A percentile compares a stretch with the other conserved stretches of the same genome.
These are phyloP conservation scores for Stylophora pistillata DNA, from an alignment of 64 coral and sea anemone genomes.

Conservation along the genomic window DNA sequence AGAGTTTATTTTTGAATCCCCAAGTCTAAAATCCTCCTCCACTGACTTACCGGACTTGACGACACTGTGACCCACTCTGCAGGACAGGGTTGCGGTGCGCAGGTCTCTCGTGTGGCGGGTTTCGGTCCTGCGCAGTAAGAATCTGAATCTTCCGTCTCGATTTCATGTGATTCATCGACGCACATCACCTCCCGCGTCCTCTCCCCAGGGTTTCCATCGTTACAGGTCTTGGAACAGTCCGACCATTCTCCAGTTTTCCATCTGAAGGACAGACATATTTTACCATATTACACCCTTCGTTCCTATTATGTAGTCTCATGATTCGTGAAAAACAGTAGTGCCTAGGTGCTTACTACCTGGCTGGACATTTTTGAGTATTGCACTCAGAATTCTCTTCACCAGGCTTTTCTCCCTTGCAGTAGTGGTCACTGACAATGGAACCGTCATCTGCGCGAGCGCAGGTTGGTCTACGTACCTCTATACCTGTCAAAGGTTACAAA, in stretches of 20 bases:
- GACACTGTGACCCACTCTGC: conserved; percentile 51
- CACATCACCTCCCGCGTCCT: conserved; percentile 49
- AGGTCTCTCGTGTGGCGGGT: conserved; percentile 15
- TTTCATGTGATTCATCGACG: conserved; percentile 32
- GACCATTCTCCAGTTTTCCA: conserved; percentile 46
- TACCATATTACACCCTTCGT: no score
- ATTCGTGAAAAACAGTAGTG: background rate
- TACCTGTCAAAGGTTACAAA: background rate
- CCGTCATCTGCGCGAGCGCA: conserved; percentile 26
- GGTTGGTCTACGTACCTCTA: background rate
- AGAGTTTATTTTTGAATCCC: no score
- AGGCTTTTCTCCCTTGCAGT: conserved; percentile 21
- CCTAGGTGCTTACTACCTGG: background rate
- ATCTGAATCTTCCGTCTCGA: conserved; percentile 24
- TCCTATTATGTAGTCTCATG: background rate
- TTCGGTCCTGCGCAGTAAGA: conserved; percentile 41
- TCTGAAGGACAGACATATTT: background rate
- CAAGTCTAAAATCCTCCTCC: background rate
- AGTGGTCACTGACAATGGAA: conserved; percentile 42
- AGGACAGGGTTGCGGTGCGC: conserved; percentile 37
- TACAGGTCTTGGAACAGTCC: conserved; percentile 53
- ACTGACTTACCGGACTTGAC: conserved; percentile 34
- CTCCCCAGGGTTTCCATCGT: conserved; percentile 56
- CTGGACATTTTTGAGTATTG: conserved; percentile 22
- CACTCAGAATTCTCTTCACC: conserved; percentile 9